Conservation (phyloP, 2,797 vertebrate genomes). For the Tenualosa ilisha region DNA sequence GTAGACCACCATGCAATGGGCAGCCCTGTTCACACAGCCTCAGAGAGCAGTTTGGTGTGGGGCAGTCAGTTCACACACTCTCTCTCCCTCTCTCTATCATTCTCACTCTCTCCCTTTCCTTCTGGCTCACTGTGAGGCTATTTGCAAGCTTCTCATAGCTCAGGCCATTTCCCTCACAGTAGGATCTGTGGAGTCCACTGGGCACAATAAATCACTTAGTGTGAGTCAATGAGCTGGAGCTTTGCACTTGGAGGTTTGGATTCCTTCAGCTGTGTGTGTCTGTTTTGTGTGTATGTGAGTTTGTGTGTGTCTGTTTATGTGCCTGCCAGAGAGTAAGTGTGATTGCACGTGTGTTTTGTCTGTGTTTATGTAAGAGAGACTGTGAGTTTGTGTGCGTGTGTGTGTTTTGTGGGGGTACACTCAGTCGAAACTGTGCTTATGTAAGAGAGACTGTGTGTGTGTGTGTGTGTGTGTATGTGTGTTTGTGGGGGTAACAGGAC, state of each 20-base stretch:
- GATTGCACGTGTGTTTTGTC: not conserved
- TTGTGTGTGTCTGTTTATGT: not conserved
- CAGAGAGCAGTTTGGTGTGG: no score
- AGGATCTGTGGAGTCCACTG: not conserved
- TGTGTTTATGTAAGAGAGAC: not conserved
- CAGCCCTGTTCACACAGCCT: not conserved
- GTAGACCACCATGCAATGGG: not conserved
- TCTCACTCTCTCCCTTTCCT: not conserved
- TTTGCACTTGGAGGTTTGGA: slow-evolving; percentile 13
- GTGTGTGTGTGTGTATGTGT: slow-evolving; percentile 21
- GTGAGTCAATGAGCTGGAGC: slow-evolving; percentile 24
- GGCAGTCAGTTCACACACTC: no score
- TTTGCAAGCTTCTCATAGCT: not conserved
- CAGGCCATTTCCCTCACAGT: slow-evolving; percentile 13
- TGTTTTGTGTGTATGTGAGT: not conserved
- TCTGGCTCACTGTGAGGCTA: not conserved
- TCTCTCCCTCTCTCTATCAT: no score
- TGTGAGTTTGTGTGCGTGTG: not conserved
- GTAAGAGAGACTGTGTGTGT: not conserved
- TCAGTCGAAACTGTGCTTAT: not conserved
- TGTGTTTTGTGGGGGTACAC: not conserved
- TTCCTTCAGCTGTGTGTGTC: not conserved
- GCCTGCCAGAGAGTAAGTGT: not conserved
- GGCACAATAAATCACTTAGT: slow-evolving; percentile 22
- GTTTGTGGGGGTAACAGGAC: not conserved